These are phyloP conservation scores for Schlechtendalia chinensis DNA, from an alignment of 1,140 invertebrate genomes.

Conservation along the genomic window DNA sequence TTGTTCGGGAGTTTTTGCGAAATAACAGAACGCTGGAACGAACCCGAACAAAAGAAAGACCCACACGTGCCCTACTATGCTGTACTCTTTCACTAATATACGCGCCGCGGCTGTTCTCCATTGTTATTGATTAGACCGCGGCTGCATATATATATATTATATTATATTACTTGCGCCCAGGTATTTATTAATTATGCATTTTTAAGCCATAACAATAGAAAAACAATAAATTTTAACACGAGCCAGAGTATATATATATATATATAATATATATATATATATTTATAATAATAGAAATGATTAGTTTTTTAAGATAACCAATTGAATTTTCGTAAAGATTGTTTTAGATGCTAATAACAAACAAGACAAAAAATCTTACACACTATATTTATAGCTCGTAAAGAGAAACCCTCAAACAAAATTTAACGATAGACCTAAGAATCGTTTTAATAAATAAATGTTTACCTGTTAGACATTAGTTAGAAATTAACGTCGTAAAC, in stretches of 20 bases:
- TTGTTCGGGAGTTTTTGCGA: constrained; percentile 36
- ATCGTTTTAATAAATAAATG: too few species aligned
- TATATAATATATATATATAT: too few species aligned
- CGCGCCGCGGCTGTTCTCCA: constrained; percentile 1
- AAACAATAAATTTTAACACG: not conserved
- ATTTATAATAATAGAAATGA: not conserved
- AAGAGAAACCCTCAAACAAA: too few species aligned
- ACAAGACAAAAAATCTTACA: too few species aligned
- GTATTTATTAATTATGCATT: constrained; percentile 34
- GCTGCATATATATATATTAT: too few species aligned
- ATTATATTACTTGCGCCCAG: not conserved
- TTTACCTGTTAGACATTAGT: too few species aligned
- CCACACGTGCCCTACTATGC: constrained; percentile 32
- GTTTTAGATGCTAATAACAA: too few species aligned
- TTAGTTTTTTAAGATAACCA: not conserved
- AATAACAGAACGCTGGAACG: constrained; percentile 13
- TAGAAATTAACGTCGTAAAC: too few species aligned
- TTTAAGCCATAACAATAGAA: constrained; percentile 8
- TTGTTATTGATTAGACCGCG: constrained; percentile 34
- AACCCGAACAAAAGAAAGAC: constrained; percentile 28
- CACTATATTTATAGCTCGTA: too few species aligned
- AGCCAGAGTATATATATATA: too few species aligned
- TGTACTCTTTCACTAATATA: constrained; percentile 16
- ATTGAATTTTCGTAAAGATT: not conserved
- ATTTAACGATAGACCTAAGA: too few species aligned